Evolutionary conservation across 2,888 invertebrate genomes (phyloP), one percentile per base, ranked within the genome.

Genomic region (Byasa hedistus): DNA sequence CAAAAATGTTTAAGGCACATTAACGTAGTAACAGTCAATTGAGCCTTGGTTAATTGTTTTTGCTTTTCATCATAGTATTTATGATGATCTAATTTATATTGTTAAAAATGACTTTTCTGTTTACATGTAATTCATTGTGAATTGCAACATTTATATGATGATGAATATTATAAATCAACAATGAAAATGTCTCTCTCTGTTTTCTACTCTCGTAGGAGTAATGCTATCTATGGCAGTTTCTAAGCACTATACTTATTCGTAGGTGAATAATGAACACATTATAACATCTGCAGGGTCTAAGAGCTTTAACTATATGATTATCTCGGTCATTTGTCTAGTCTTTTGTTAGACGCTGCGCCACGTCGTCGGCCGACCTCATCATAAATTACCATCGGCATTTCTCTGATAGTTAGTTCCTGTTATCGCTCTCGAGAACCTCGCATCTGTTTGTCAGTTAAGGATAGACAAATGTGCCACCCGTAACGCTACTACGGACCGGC

Each of bases 351-450:
- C 73, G 77, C 68, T 75, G 77, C 78, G 83, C 75, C 77, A 77
- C 78, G 79, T 83, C 79, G 79, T 76, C 78, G 81, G 71, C 73
- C 74, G 81, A 76, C 82, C 78, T 79, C 79, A 78, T 83, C 84
- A 88, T 91, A 88, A 91, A 91, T 89, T 85, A 89, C 86, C 79
- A 84, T 87, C 84, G 86, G 83, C 83, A 84, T 88, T 82, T 83
- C 83, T 83, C 69, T 84, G 89, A 89, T 87, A 86, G 80, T 82
- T 82, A 77, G 79, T 77, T 78, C 80, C 82, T 85, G 87, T 89
- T 91, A 90, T 90, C 91, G 82, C 76, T 71, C 68, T 69, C 68
- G 67, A 69, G 73, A 72, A 68, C 78, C 85, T 84, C 83, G 85
- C 86, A 89, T 89, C 90, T 88, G 88, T 89, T 88, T 86, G 86